These are phyloP conservation scores for Sabatieria punctata DNA, from an alignment of 2,888 invertebrate species.

Conservation along the genomic window DNA sequence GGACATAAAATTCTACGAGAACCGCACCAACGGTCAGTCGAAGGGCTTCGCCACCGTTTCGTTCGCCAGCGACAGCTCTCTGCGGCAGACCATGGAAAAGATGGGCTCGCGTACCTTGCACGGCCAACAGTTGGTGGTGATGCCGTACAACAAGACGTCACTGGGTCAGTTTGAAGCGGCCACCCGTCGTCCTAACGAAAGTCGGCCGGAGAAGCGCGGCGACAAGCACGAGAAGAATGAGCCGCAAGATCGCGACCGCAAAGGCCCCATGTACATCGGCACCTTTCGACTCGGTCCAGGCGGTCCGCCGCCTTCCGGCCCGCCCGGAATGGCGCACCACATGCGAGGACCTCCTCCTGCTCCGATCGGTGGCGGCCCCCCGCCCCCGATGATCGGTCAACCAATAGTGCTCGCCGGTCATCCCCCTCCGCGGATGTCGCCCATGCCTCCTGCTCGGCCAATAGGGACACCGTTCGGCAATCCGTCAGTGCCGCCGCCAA, in stretches of 20 bases:
- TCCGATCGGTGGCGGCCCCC: neutral
- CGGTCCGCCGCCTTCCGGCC: conserved; percentile 1
- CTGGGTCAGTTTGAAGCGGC: conserved; percentile 41
- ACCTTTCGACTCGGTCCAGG: conserved; percentile 2
- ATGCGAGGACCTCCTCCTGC: conserved; percentile 10
- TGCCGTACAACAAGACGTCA: conserved; percentile 81
- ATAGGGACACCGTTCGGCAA: too few relatives aligned
- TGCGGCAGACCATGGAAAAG: conserved; percentile 73
- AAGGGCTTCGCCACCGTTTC: conserved; percentile 79
- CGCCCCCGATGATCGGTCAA: too few relatives aligned
- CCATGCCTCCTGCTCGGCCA: too few relatives aligned
- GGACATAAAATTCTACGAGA: conserved; percentile 98
- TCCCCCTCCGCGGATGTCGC: too few relatives aligned
- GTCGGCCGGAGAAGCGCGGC: neutral
- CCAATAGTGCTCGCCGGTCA: too few relatives aligned
- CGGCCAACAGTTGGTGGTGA: conserved; percentile 82
- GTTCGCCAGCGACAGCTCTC: conserved; percentile 74
- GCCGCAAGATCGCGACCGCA: neutral
- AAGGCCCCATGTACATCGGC: conserved; percentile 5
- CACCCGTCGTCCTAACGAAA: neutral
- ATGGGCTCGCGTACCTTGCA: conserved; percentile 76
- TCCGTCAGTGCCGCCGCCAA: conserved; percentile 8
- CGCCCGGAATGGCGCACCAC: conserved; percentile 4
- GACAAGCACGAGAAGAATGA: conserved; percentile 7
- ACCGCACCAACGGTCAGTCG: conserved; percentile 91